Base-by-base conservation (phyloP, 1,140 invertebrate genomes). In the Drosophila persimilis region DNA sequence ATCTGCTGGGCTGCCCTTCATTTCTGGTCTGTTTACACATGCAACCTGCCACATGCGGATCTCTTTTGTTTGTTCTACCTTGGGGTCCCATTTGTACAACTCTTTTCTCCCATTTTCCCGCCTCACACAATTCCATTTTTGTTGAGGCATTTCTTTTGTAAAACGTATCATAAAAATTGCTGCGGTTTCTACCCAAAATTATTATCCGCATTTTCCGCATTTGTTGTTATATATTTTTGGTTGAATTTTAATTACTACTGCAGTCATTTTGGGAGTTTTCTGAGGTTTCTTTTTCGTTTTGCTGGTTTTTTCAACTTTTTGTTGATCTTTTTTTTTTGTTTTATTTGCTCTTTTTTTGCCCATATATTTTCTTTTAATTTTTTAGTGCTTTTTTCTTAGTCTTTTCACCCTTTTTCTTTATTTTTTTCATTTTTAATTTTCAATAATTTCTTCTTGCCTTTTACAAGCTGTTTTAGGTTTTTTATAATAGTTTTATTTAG, bases 11-110 rank as follows among this genome's bases (percentile, higher is more conserved):
- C 65, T 44, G 7, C 67, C 66, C 66, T 70, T 64, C 35, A 70
- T 69, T 70, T 53, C 56, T 57, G 69, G 57, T 69, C 35, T 70
- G 66, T 70, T 70, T 70, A 70, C 35, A 39, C 35, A 39, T 39
- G 35, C 35, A 39, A 39, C 66, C 52, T 69, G 66, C 63, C 63
- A 67, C 63, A 69, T 56, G 50, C 11, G 62, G 13, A 6, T n/a
- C 51, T 56, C 67, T 69, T 69, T 69, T 69, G 67, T 52, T 31
- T 44, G 13, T 55, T 47, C 61, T 64, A 62, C 52, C 52, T 62
- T 58, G 22, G 45, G 47, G 35, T 13, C 11, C 9, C 11, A 39
- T 39, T 39, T 39, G 11, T 39, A 39, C 35, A 13, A 13, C 35
- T 13, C 35, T 9, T 35, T 35, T 26, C 15, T 26, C 43, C 44